Base-by-base conservation (phyloP, 2,888 invertebrate genomes). In the Sepioteuthis lessoniana region DNA sequence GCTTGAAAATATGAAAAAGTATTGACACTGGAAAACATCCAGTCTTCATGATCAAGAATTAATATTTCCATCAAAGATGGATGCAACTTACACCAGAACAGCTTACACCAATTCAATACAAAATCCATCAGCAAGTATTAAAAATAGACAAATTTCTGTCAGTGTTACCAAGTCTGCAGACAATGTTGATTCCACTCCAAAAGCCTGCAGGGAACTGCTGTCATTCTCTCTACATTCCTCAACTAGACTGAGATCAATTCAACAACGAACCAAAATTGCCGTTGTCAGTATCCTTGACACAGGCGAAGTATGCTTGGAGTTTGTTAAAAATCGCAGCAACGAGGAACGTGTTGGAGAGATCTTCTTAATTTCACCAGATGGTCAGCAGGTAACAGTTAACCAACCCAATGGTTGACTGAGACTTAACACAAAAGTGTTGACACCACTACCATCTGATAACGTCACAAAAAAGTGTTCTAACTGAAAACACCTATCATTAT, bases 401-500 rank as follows among this genome's bases (percentile, higher is more conserved):
- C 97, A 97, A 94, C 97, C 97, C 8, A 97, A 97, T 95, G 95
- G 95, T 95, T 76, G 76, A n/a, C n/a, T 10, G 2, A 97, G 97
- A 16, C 97, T 98, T 96, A 97, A 97, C 8, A 97, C 98, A 25
- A 97, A 97, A 0, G 97, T 98, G 38, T 97, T 97, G 94, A 98
- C 98, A 1, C 97, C 98, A 0, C 97, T 98, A 92, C 98, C 98
- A 98, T 98, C 42, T 96, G 97, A 94, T 28, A 94, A 94, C 91
- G 95, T 95, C 46, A 95, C 95, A 25, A 93, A 95, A 96, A 96
- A 94, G 95, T 95, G 31, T 97, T 95, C 95, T 94, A 95, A 28
- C 98, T 98, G 96, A 98, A 98, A 96, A 98, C 98, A 97, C 97
- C 99, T 99, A 99, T 97, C 98, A 98, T 94, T 98, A 99, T 97